These are phyloP conservation scores for Agrotis puta DNA, from an alignment of 2,888 invertebrate species.

Conservation along the genomic window DNA sequence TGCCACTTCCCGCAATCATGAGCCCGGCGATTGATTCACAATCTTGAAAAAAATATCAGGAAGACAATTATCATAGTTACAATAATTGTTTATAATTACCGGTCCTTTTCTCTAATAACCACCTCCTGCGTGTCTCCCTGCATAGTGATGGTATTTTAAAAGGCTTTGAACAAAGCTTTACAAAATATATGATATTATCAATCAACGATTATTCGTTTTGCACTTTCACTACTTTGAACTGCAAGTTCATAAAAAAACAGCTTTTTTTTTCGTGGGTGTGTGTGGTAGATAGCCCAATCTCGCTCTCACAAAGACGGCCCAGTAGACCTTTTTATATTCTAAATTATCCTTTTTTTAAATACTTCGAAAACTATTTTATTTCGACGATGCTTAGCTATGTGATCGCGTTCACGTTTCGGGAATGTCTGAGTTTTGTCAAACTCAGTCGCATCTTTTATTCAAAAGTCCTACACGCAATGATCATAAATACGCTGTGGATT, in stretches of 20 bases:
- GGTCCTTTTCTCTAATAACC: slow-evolving; percentile 13
- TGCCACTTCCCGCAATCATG: too few species aligned
- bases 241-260: too few species aligned
- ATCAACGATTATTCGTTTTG: background rate
- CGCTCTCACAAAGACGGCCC: too few species aligned
- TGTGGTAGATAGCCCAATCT: too few species aligned
- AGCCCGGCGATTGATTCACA: too few species aligned
- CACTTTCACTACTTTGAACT: background rate
- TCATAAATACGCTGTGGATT: slow-evolving; percentile 30
- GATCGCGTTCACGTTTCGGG: background rate
- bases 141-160: slow-evolving; percentile 9
- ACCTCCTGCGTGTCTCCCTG: background rate
- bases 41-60: too few species aligned
- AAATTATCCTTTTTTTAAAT: background rate
- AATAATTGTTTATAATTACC: slow-evolving; percentile 23
- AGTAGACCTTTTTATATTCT: too few species aligned
- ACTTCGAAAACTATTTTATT: background rate
- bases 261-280: too few species aligned
- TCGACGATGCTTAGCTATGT: background rate
- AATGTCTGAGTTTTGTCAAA: slow-evolving; percentile 12
- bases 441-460: background rate
- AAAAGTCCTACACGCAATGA: slow-evolving; percentile 25
- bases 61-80: too few species aligned
- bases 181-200: background rate
- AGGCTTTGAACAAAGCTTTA: too few species aligned